Evolutionary conservation across 2,888 invertebrate species (phyloP).

Genomic region (Lithophane ornitopus): DNA sequence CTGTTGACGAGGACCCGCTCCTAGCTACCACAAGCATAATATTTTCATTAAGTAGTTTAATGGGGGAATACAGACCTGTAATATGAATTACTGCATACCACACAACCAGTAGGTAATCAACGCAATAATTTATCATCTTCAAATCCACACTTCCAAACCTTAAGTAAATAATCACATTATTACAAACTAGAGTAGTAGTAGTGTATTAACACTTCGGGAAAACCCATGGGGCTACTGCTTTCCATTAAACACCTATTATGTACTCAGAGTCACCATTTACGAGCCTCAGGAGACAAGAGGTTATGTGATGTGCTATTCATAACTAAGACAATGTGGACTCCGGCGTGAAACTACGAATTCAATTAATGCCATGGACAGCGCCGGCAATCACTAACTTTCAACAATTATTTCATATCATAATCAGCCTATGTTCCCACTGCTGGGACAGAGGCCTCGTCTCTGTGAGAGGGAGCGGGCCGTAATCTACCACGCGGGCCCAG

Average conservation of each 20-base stretch:
- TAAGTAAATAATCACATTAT: conserved; percentile 34
- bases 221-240: conserved; percentile 6
- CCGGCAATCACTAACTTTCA: conserved; percentile 18
- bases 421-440: no score
- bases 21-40: neutral
- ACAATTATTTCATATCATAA: conserved; percentile 38
- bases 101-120: neutral
- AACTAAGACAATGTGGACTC: conserved; percentile 19
- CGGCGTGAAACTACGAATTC: conserved; percentile 52
- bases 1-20: neutral
- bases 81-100: neutral
- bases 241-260: conserved; percentile 32
- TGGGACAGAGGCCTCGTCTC: no score
- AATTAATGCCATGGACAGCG: conserved; percentile 38
- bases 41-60: neutral
- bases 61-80: neutral
- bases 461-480: no score
- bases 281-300: conserved; percentile 43
- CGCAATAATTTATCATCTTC: neutral
- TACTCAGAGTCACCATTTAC: conserved; percentile 44
- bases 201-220: conserved; percentile 30
- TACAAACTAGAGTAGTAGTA: neutral
- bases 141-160: conserved; percentile 3
- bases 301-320: conserved; percentile 45
- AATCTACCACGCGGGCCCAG: no score